Base-by-base conservation (phyloP, 2,888 invertebrate species). In the Rhyacophila evoluta region DNA sequence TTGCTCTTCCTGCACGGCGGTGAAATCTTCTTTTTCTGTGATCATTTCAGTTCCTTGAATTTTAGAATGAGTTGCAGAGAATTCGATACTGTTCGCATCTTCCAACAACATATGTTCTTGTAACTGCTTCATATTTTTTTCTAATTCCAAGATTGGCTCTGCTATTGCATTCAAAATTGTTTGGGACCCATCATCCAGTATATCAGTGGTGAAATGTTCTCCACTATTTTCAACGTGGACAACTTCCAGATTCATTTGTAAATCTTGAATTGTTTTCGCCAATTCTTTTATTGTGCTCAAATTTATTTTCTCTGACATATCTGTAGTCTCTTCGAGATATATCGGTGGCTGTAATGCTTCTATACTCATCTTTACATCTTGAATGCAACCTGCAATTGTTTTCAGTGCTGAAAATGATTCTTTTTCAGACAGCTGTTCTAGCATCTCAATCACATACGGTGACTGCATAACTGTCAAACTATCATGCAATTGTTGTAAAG, bases 381-480 rank as follows among this genome's bases (percentile, higher is more conserved):
- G 41, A 38, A 82, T 38, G 55, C 78, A 81, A 11, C 86, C 79
- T 10, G 84, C 84, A 25, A 88, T 83, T 8, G 86, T 86, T 83
- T 88, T 87, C 6, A 89, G 83, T 82, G 86, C 86, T 19, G 85
- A 83, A 12, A 86, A 83, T 79, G 85, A 85, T 1, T 85, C 78
- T 28, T 84, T 79, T 79, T 84, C 84, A 0, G 75, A 10, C 15
- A 87, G 77, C 28, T 87, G 86, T 77, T 88, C 86, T 67, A 89
- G 83, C 12, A 86, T 85, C 79, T 89, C 87, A 1, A 88, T 83
- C 1, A 87, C 83, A 78, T 88, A 86, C 67, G 87, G 87, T 39
- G 84, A 85, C 84, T 88, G 87, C 38, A 89, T 82, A 3, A 85
- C 83, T 69, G 83, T 86, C 10, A 89, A 85, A 80, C 87, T 86